These are phyloP conservation scores for Parelbella ahira DNA, from an alignment of 2,888 invertebrate species.

Conservation along the genomic window DNA sequence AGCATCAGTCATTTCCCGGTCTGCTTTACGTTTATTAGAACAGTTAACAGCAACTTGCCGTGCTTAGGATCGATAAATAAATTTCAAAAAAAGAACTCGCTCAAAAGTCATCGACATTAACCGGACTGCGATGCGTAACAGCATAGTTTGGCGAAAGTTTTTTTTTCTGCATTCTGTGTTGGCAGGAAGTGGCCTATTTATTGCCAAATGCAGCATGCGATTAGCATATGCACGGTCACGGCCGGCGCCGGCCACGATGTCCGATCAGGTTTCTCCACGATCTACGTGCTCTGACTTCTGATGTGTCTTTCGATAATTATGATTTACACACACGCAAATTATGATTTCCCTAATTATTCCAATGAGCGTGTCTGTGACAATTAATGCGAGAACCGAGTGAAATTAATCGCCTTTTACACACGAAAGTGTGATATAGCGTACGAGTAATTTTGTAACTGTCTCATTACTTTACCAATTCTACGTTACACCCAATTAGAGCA, in stretches of 20 bases:
- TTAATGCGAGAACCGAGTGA: slow-evolving; percentile 17
- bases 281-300: slow-evolving; percentile 51
- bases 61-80: too few species aligned
- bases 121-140: slow-evolving; percentile 17
- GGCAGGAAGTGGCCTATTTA: slow-evolving; percentile 61
- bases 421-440: slow-evolving; percentile 9
- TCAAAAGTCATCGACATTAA: slow-evolving; percentile 17
- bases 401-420: slow-evolving; percentile 8
- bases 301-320: slow-evolving; percentile 34
- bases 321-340: slow-evolving; percentile 33
- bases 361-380: slow-evolving; percentile 21
- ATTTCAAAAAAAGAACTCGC: too few species aligned
- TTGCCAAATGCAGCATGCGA: slow-evolving; percentile 48
- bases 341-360: slow-evolving; percentile 46
- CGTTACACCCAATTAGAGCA: slow-evolving; percentile 6
- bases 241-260: slow-evolving; percentile 33
- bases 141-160: slow-evolving; percentile 38
- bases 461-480: slow-evolving; percentile 8
- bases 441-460: background rate
- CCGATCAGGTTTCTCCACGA: slow-evolving; percentile 50
- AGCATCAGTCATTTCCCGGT: too few species aligned
- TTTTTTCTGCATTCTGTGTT: slow-evolving; percentile 50
- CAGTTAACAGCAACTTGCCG: too few species aligned
- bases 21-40: too few species aligned
- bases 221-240: slow-evolving; percentile 60